Evolutionary conservation across 2,113 vertebrate genomes (phyloP), one percentile per base, ranked within the genome.

Genomic region (Manacus vitellinus): DNA sequence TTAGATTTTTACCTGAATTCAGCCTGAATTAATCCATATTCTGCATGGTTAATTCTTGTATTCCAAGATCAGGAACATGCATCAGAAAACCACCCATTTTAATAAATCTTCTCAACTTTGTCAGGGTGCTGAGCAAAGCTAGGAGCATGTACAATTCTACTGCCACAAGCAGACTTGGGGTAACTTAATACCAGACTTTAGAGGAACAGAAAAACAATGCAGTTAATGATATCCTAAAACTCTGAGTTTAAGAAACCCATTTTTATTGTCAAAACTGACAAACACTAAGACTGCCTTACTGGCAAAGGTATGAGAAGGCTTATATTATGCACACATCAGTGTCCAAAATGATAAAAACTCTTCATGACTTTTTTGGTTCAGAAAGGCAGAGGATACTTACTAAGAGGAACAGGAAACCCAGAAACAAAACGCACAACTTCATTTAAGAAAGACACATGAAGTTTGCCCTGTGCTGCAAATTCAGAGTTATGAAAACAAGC

Each of bases 261-360:
- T 86, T 77, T 61, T 17, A n/a, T 14, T 44, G 10, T 17, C 46
- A 79, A 7, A 85, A 59, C 7, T 58, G 20, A 33, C n/a, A 31
- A 89, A 43, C 4, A 24, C 27, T 47, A 49, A 41, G 14, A 33
- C 10, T 24, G 4, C 33, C 9, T 65, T 27, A 41, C 23, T 52
- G 4, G 9, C 3, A 91, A 28, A 21, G 8, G 4, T 31, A 51
- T 30, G 37, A 72, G 7, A 37, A 39, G 16, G 55, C 12, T 15
- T 74, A 21, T 8, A 20, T 20, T 14, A 46, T 17, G 19, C 22
- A 54, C 20, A n/a, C 8, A 23, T 17, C 0, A 0, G 5, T 89
- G 54, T 22, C 63, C 41, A 56, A 78, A 91, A n/a, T 28, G 1
- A 49, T 47, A 74, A 73, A 86, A 74, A 43, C 4, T 22, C 18